phyloP scores from a whole-genome alignment of 1,140 invertebrate genomes.

The Parasteatoda tepidariorum region DNA sequence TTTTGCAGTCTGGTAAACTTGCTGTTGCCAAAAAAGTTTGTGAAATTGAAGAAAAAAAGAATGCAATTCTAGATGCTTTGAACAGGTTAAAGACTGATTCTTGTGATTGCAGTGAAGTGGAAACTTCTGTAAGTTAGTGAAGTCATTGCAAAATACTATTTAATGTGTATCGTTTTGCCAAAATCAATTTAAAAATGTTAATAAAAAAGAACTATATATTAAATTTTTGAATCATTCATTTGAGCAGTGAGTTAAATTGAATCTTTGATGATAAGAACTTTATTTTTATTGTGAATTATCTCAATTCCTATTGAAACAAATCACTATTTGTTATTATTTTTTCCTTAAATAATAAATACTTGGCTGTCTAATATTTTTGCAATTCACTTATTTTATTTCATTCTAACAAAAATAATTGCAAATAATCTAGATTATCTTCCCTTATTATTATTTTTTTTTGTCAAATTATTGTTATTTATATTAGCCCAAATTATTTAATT shows the following conservation, averaged over 20 bases:
- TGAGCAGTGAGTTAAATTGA: neutral
- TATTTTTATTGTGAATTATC: neutral
- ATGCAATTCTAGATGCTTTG: constrained; percentile 20
- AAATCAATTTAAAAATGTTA: neutral
- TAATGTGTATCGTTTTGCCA: no score
- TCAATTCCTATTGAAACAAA: neutral
- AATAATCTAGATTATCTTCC: no score
- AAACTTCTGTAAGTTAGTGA: no score
- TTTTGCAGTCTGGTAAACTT: neutral
- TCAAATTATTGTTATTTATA: no score
- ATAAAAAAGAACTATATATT: neutral
- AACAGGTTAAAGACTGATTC: neutral
- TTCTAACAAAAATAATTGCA: no score
- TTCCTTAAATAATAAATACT: no score
- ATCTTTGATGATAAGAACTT: neutral
- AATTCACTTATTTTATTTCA: neutral
- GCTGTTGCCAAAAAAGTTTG: neutral
- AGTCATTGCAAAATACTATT: no score
- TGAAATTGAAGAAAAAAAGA: neutral
- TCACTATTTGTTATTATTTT: no score
- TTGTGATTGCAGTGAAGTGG: neutral
- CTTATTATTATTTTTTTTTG: no score
- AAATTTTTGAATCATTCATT: neutral
- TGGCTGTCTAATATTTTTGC: neutral
- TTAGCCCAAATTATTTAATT: no score